phyloP scores from a whole-genome alignment of 2,797 vertebrate species.

The Nothura maculosa region DNA sequence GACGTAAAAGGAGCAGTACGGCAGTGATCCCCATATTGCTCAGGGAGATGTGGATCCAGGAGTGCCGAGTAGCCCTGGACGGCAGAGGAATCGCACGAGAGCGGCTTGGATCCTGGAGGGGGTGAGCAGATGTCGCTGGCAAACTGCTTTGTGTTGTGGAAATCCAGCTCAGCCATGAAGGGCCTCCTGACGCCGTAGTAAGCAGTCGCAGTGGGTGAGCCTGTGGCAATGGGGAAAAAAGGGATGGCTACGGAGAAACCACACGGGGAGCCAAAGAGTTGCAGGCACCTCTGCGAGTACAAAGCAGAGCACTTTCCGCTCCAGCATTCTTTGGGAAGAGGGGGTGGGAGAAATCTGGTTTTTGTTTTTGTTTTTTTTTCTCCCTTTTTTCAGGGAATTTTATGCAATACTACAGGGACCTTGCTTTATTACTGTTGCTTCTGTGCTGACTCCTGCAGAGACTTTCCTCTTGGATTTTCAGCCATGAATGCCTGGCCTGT shows the following conservation, averaged over 20 bases:
- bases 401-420: neutral
- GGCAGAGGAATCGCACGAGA: conserved; percentile 84
- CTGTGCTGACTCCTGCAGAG: neutral
- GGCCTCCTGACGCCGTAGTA: conserved; percentile 90
- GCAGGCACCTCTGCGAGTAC: neutral
- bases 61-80: conserved; percentile 84
- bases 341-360: neutral
- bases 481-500: neutral
- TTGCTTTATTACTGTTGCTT: neutral
- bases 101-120: conserved; percentile 82
- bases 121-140: conserved; percentile 83
- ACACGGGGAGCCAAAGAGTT: neutral
- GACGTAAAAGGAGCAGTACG: conserved; percentile 80
- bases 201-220: conserved; percentile 83
- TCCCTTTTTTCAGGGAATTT: neutral
- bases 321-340: neutral
- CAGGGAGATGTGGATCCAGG: conserved; percentile 89
- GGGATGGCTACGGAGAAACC: neutral
- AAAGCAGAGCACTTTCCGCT: neutral
- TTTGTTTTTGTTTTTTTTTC: neutral
- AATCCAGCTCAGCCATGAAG: conserved; percentile 89
- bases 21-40: conserved; percentile 88
- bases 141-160: conserved; percentile 86
- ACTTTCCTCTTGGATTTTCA: neutral
- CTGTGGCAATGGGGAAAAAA: conserved; percentile 74